phyloP scores from a whole-genome alignment of 2,113 vertebrate species.

The Pelvicachromis taeniatus region DNA sequence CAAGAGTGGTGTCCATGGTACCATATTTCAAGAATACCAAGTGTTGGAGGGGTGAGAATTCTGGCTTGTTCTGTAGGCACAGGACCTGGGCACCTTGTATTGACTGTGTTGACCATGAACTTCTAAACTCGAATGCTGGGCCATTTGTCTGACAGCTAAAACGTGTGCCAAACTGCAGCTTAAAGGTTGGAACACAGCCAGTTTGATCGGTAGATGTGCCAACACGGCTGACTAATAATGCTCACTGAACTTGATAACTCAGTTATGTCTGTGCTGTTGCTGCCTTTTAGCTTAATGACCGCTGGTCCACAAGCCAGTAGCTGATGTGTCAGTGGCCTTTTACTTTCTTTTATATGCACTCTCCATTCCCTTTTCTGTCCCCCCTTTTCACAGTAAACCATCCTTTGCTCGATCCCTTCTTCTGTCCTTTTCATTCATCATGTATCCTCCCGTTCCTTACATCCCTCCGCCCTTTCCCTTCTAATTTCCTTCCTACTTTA shows the following conservation, averaged over 20 bases:
- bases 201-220: not conserved
- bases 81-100: not conserved
- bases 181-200: not conserved
- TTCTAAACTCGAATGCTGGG: not conserved
- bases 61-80: not conserved
- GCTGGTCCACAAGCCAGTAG: not conserved
- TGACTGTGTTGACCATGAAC: not conserved
- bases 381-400: not conserved
- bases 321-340: not conserved
- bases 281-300: not conserved
- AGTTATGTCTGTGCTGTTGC: not conserved
- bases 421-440: not conserved
- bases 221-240: not conserved
- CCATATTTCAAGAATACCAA: not conserved
- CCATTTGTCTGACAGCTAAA: not conserved
- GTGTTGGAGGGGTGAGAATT: not conserved
- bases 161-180: not conserved
- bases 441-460: accelerated
- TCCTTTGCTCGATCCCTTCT: not conserved
- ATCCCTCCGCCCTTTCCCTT: not conserved
- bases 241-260: not conserved
- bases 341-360: not conserved
- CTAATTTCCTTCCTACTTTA: not conserved
- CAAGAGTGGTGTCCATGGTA: not conserved
- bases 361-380: not conserved